Evolutionary conservation across 30 jellyfish, hydroid and myxozoan species (phyloP).

Genomic region (Pelagia noctiluca): DNA sequence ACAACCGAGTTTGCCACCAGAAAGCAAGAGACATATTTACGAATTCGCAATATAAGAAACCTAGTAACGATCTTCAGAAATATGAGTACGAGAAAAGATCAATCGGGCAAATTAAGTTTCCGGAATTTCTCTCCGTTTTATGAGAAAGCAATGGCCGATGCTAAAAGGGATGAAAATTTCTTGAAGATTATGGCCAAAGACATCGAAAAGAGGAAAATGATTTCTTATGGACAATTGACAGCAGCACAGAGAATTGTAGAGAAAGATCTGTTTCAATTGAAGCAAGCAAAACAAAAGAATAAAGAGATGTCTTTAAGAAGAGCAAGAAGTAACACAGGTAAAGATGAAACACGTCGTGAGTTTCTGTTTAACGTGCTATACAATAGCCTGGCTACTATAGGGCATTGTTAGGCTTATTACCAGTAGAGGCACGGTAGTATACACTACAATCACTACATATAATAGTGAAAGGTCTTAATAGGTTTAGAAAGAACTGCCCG

Average conservation of each 20-base stretch:
- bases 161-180: conserved; percentile 60
- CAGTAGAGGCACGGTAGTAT: too few relatives aligned
- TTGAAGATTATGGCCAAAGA: conserved; percentile 45
- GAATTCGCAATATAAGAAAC: too few relatives aligned
- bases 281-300: conserved; percentile 32
- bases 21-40: too few relatives aligned
- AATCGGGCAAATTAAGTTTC: conserved; percentile 3
- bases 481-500: too few relatives aligned
- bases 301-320: conserved; percentile 27
- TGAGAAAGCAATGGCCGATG: conserved; percentile 67
- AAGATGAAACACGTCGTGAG: too few relatives aligned
- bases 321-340: conserved; percentile 3
- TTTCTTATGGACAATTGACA: conserved; percentile 37
- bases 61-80: too few relatives aligned
- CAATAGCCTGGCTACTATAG: too few relatives aligned
- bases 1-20: too few relatives aligned
- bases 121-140: conserved; percentile 64
- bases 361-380: too few relatives aligned
- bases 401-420: too few relatives aligned
- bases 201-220: conserved; percentile 53
- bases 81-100: background rate
- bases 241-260: conserved; percentile 70
- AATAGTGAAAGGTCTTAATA: too few relatives aligned
- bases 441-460: too few relatives aligned
- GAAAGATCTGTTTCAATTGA: conserved; percentile 49